Evolutionary conservation across 2,113 vertebrate genomes (phyloP).

Genomic region (Podocnemis expansa): DNA sequence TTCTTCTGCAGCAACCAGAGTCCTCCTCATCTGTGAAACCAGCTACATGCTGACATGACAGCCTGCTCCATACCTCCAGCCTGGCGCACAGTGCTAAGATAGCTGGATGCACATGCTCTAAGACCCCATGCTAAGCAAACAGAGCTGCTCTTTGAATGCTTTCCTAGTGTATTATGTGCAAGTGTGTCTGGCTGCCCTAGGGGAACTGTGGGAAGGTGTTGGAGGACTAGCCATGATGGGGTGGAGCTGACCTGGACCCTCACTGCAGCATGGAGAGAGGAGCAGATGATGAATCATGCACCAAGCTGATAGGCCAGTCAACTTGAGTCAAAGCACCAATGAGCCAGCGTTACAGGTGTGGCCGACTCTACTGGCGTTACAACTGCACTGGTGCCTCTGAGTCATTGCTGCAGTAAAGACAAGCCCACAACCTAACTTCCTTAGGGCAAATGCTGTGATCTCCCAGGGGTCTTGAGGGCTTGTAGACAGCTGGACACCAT

Average conservation of each 20-base stretch:
- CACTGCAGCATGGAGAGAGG: neutral
- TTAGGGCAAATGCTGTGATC: neutral
- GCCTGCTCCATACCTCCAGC: no score
- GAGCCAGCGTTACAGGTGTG: no score
- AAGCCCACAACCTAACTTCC: no score
- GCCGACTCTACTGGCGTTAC: neutral
- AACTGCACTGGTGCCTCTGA: no score
- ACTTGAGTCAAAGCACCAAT: neutral
- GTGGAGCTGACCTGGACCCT: neutral
- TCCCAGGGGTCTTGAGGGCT: no score
- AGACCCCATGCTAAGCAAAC: no score
- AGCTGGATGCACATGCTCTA: neutral
- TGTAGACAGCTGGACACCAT: neutral
- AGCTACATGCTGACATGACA: accelerated
- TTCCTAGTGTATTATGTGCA: neutral
- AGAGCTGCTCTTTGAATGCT: no score
- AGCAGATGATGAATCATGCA: neutral
- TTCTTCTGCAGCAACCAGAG: no score
- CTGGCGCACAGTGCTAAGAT: neutral
- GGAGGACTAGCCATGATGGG: accelerated
- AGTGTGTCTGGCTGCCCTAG: neutral
- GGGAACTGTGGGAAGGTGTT: neutral
- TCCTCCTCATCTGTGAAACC: no score
- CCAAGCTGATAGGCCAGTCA: neutral
- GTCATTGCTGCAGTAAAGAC: neutral